Percentiles rank a stretch among this genome's conserved stretches.
These are phyloP conservation scores for Cataglyphis livida DNA, from an alignment of 2,888 invertebrate genomes.

Conservation along the genomic window DNA sequence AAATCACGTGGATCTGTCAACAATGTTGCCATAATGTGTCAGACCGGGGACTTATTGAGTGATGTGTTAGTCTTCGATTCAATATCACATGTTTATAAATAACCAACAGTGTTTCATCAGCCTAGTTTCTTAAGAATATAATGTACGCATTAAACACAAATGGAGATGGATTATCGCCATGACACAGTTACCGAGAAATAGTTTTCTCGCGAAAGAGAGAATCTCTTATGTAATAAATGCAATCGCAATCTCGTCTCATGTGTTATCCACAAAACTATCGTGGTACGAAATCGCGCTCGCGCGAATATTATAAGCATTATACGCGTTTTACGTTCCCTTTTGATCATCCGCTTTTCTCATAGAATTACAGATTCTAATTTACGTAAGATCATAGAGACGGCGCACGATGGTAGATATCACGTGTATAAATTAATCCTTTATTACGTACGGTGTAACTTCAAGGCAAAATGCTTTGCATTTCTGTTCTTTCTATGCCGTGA, in stretches of 20 bases:
- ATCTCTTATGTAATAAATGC: constrained; percentile 62
- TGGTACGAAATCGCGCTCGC: constrained; percentile 69
- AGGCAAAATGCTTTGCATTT: neutral
- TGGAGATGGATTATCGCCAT: constrained; percentile 48
- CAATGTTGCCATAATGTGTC: too few relatives aligned
- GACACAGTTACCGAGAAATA: constrained; percentile 66
- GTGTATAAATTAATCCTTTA: constrained; percentile 42
- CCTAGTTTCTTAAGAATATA: neutral
- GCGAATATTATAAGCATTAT: constrained; percentile 71
- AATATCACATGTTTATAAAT: neutral
- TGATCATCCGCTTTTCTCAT: constrained; percentile 51
- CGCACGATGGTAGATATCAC: constrained; percentile 20
- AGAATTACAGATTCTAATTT: constrained; percentile 57
- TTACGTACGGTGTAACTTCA: constrained; percentile 4
- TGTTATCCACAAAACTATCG: constrained; percentile 42
- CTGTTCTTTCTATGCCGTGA: constrained; percentile 1
- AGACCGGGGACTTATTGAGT: too few relatives aligned
- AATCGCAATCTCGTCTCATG: constrained; percentile 48
- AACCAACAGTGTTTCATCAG: neutral
- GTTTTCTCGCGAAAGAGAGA: constrained; percentile 49
- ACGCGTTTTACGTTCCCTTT: constrained; percentile 52
- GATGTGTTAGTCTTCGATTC: neutral
- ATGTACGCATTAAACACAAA: neutral
- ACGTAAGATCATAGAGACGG: constrained; percentile 29
- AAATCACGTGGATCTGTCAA: too few relatives aligned